Conservation (phyloP, 2,113 vertebrate species). For the Dromaius novaehollandiae region DNA sequence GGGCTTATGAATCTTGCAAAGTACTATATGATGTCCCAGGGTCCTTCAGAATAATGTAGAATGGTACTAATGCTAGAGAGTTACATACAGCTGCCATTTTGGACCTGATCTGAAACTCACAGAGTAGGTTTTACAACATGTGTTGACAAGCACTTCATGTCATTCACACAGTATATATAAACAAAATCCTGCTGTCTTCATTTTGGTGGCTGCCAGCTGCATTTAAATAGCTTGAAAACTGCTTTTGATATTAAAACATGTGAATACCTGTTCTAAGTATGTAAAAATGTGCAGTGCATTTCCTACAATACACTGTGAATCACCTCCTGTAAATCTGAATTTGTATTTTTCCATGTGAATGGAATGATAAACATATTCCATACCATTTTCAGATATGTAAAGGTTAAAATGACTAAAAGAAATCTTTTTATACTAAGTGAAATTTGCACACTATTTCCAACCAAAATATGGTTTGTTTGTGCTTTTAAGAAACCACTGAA, state of each 20-base stretch:
- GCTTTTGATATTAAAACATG: not conserved
- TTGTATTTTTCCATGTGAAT: not conserved
- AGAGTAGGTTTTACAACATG: not conserved
- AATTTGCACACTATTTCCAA: slow-evolving; percentile 17
- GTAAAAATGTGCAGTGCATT: not conserved
- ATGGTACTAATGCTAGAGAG: not conserved
- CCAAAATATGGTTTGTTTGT: slow-evolving; percentile 36
- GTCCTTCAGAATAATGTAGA: not conserved
- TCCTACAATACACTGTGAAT: not conserved
- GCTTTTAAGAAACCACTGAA: slow-evolving; percentile 48
- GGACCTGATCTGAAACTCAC: not conserved
- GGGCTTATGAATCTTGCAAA: not conserved
- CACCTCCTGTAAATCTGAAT: not conserved
- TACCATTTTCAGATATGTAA: not conserved
- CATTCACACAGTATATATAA: not conserved
- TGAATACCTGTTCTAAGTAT: not conserved
- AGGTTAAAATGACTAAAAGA: slow-evolving; percentile 5
- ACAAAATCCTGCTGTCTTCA: not conserved
- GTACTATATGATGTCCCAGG: not conserved
- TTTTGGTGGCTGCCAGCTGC: not conserved
- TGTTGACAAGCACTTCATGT: not conserved
- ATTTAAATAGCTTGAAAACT: not conserved
- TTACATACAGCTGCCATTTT: not conserved
- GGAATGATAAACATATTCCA: not conserved
- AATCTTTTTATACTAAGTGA: not conserved